Base-by-base conservation (phyloP, 2,888 invertebrate species). In the Abrostola tripartita region DNA sequence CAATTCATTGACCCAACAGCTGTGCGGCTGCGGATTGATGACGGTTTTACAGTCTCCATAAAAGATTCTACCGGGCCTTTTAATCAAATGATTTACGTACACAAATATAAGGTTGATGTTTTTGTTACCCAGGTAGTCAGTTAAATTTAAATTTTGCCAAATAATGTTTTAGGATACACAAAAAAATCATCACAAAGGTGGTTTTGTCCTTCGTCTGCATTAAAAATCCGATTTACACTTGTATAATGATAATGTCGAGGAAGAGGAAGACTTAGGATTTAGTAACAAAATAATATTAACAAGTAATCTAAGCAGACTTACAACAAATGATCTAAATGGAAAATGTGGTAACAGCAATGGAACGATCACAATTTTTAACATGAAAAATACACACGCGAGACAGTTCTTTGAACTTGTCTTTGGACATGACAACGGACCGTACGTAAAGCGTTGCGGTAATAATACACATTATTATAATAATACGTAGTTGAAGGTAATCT, bases 201-300 rank as follows among this genome's bases (percentile, higher is more conserved):
- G 56, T 75, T 66, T 73, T 73, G 72, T 69, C 73, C 14, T 40
- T 8, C 66, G 50, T 60, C 76, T 60, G 54, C 61, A 61, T 73
- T 65, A 37, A 54, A 75, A 76, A 70, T 74, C 49, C 58, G 74
- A 76, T 76, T 76, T 54, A 65, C 65, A 57, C 72, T 53, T 51
- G 61, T 69, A 74, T 74, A 76, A 72, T 66, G 54, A 60, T 72
- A 44, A 70, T 66, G 36, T 70, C 66, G 65, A 58, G 74, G 70
- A 75, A 70, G 59, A 73, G 75, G 75, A 76, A 76, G 74, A 73
- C 7, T 74, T 61, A 60, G 58, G 61, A 69, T 69, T 58, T 69
- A 65, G 65, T 73, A 65, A 74, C 51, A 49, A 65, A 52, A 61
- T 36, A 9, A 40, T 24, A 54, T 67, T 55, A 55, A 35, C n/a